Conservation (phyloP, 2,888 invertebrate species). For the Melikaiella ostensackeni region DNA sequence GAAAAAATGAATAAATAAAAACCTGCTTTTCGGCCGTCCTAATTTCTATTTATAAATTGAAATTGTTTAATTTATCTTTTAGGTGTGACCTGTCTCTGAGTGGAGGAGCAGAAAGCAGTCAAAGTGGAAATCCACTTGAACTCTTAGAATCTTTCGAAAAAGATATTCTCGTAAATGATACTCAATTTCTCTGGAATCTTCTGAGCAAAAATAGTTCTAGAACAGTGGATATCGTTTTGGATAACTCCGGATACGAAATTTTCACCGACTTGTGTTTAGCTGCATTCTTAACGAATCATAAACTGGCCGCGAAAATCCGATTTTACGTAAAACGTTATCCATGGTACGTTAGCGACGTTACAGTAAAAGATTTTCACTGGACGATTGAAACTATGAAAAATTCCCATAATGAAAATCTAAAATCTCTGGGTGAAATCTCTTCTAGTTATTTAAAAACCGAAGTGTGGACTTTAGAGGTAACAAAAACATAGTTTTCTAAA, state of each 20-base stretch:
- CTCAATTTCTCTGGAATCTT: slow-evolving; percentile 80
- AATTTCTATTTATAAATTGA: neutral
- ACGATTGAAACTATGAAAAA: slow-evolving; percentile 79
- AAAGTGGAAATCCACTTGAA: slow-evolving; percentile 79
- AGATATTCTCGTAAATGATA: slow-evolving; percentile 83
- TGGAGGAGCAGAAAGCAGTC: slow-evolving; percentile 82
- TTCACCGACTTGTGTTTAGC: slow-evolving; percentile 93
- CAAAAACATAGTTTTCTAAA: neutral
- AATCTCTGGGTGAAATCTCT: slow-evolving; percentile 81
- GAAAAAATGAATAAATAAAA: too few species aligned
- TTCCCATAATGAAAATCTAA: slow-evolving; percentile 65
- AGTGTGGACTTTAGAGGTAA: slow-evolving; percentile 74
- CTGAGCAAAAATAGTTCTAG: slow-evolving; percentile 73
- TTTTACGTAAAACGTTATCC: slow-evolving; percentile 94
- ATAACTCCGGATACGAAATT: slow-evolving; percentile 96
- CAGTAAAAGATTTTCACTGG: slow-evolving; percentile 86
- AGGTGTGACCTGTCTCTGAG: slow-evolving; percentile 94
- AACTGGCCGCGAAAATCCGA: slow-evolving; percentile 83
- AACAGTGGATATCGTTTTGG: slow-evolving; percentile 86
- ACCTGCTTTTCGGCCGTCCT: too few species aligned
- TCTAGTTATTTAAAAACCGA: slow-evolving; percentile 79
- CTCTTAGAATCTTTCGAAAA: slow-evolving; percentile 79
- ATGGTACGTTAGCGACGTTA: slow-evolving; percentile 98
- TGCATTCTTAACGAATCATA: slow-evolving; percentile 84
- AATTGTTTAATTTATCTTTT: neutral